These are phyloP conservation scores for Ochropleura plecta DNA, from an alignment of 2,888 invertebrate genomes.

Conservation along the genomic window DNA sequence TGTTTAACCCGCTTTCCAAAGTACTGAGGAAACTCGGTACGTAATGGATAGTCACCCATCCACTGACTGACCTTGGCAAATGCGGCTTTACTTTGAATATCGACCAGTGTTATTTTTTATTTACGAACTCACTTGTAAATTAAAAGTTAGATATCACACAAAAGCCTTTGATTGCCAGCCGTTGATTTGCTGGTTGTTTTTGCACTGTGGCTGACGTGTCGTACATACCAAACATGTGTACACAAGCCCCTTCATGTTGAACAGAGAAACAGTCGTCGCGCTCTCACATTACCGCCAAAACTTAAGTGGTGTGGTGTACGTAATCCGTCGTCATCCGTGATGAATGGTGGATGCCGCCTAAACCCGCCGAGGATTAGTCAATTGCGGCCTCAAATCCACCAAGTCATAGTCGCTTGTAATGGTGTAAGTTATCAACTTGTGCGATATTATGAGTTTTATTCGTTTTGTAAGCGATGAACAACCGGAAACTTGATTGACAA, in stretches of 20 bases:
- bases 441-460: background rate
- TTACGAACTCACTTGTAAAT: background rate
- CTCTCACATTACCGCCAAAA: slow-evolving; percentile 56
- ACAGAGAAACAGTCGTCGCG: slow-evolving; percentile 42
- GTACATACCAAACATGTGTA: slow-evolving; percentile 49
- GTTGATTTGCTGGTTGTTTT: background rate
- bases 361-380: slow-evolving; percentile 74
- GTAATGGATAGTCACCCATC: background rate
- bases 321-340: slow-evolving; percentile 73
- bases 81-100: background rate
- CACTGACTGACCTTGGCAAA: background rate
- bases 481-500: too few relatives aligned
- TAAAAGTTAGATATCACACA: background rate
- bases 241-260: slow-evolving; percentile 37
- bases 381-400: slow-evolving; percentile 72
- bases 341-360: slow-evolving; percentile 72
- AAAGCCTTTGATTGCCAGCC: background rate
- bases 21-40: background rate
- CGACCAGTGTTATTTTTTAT: background rate
- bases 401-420: slow-evolving; percentile 68
- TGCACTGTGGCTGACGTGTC: slow-evolving; percentile 16
- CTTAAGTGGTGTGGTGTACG: slow-evolving; percentile 61
- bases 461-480: too few relatives aligned
- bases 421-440: slow-evolving; percentile 51
- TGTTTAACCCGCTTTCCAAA: background rate